Percentiles rank a stretch among this genome's conserved stretches.
Evolutionary conservation across 2,113 vertebrate genomes (phyloP).

Genomic region (Megaleporinus macrocephalus): DNA sequence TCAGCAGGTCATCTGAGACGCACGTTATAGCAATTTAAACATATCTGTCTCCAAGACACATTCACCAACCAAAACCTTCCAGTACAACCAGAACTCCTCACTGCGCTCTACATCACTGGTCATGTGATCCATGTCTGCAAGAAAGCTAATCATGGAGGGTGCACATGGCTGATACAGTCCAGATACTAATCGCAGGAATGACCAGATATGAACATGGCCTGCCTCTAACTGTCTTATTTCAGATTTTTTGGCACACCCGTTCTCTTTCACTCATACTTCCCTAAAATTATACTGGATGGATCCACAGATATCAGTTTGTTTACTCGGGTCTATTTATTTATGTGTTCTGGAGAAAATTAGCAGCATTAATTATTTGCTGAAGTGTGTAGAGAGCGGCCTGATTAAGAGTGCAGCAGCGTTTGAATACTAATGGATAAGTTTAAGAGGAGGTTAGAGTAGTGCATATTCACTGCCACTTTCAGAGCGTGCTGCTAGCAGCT

Average conservation of each 20-base stretch:
- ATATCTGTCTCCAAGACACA: no score
- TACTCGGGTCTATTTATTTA: background rate
- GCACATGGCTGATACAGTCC: no score
- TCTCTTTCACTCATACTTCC: background rate
- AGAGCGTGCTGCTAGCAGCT: background rate
- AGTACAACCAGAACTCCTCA: no score
- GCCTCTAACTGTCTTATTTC: background rate
- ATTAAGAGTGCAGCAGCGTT: slow-evolving; percentile 1
- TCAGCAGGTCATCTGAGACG: no score
- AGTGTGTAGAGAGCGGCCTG: background rate
- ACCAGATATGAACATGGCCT: no score
- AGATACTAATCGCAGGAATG: no score
- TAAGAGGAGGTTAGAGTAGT: background rate
- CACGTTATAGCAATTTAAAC: no score
- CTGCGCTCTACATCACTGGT: no score
- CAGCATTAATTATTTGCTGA: slow-evolving; percentile 5
- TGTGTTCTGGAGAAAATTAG: background rate
- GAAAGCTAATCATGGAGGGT: no score
- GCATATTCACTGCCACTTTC: background rate
- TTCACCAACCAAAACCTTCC: no score
- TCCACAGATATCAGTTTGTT: slow-evolving; percentile 10
- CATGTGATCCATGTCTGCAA: no score
- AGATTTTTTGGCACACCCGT: background rate
- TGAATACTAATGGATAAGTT: slow-evolving; percentile 23
- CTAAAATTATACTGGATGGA: background rate